phyloP scores from a whole-genome alignment of 1,140 invertebrate genomes.

The Cotesia chilonis region DNA sequence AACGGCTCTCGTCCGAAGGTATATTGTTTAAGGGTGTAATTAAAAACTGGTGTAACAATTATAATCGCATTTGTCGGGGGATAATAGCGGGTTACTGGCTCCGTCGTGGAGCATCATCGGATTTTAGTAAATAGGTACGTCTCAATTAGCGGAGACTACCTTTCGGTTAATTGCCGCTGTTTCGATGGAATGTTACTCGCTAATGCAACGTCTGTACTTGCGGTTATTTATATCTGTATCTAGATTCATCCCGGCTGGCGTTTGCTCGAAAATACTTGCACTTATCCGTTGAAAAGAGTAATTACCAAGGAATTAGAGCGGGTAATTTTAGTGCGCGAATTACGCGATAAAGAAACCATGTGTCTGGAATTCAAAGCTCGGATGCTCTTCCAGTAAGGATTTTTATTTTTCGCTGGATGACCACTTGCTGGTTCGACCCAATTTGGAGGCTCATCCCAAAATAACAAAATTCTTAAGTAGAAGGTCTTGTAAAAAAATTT shows the following conservation, averaged over 20 bases:
- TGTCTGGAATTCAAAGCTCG: conserved; percentile 45
- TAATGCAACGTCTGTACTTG: conserved; percentile 4
- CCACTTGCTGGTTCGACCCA: too few relatives aligned
- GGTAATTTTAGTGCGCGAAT: conserved; percentile 52
- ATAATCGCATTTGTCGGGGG: conserved; percentile 53
- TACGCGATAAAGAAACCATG: conserved; percentile 50
- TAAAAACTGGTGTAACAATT: conserved; percentile 42
- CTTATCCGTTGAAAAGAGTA: conserved; percentile 50
- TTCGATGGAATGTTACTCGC: conserved; percentile 50
- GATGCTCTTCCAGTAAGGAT: too few relatives aligned
- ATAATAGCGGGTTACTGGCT: conserved; percentile 48
- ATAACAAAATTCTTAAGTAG: too few relatives aligned
- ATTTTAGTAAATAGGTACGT: conserved; percentile 57
- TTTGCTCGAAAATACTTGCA: neutral
- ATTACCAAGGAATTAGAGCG: conserved; percentile 58
- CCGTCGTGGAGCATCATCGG: conserved; percentile 12
- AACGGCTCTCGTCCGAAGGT: too few relatives aligned
- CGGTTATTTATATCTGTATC: conserved; percentile 19
- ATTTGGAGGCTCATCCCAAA: too few relatives aligned
- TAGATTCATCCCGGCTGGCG: neutral
- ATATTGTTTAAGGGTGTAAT: too few relatives aligned
- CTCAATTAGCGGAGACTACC: conserved; percentile 56
- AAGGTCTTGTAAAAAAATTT: too few relatives aligned
- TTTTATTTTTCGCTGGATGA: too few relatives aligned
- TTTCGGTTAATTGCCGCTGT: conserved; percentile 54